Base-by-base conservation (phyloP, 2,888 invertebrate species). In the Perdita meconis region DNA sequence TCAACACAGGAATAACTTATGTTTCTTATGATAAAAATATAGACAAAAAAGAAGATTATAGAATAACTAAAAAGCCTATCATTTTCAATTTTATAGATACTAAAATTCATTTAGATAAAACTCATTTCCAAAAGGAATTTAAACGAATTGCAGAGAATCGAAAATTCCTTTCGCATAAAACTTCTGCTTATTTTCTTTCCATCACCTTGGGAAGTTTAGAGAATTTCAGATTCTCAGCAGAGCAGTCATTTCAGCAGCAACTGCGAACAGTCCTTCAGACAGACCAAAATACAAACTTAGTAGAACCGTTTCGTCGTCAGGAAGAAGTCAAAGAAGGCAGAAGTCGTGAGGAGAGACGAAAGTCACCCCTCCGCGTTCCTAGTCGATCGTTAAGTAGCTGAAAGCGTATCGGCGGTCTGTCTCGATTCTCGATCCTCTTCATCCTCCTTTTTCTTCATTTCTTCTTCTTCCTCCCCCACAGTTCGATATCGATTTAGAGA, bases 401-500 rank as follows among this genome's bases (percentile, higher is more conserved):
- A 38, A 36, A 73, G 53, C 57, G 61, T 63, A 61, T 56, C 61
- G 67, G 61, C 50, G 26, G 24, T 53, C 42, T 16, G 38, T 50
- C 51, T 34, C 24, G 34, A 16, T 36, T 47, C 63, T 38, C 50
- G 8, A 0, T n/a, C 16, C 22, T 47, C 50, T 69, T 44, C 6
- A 1, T 53, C 56, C 24, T 38, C 30, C 24, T 42, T 50, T 42
- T 26, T 22, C 34, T 13, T 24, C 26, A 26, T 47, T 42, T 34
- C 36, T 12, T n/a, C 16, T 44, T 42, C 10, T 36, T 10, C 10
- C 2, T 0, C 40, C 24, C n/a, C n/a, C n/a, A n/a, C n/a, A n/a
- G 13, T 67, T 68, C 61, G 51, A 64, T 60, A 64, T 60, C 53
- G 77, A 64, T 73, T 80, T 73, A 68, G 73, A 83, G 55, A 82